Conservation (phyloP, 2,113 vertebrate genomes). For the Callaeas wilsoni region DNA sequence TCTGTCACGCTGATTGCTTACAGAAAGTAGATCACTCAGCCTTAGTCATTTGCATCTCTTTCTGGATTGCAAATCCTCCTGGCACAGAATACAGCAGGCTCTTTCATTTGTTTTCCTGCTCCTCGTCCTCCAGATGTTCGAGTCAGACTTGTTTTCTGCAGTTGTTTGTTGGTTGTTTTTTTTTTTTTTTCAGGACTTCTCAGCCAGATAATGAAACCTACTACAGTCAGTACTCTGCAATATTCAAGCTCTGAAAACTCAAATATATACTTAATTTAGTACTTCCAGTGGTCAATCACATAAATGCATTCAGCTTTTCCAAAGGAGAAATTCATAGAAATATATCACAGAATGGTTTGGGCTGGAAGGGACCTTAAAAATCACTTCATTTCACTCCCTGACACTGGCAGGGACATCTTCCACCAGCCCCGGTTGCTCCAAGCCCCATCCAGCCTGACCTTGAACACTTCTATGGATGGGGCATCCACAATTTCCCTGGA, state of each 20-base stretch:
- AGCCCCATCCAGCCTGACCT: neutral
- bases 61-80: constrained; percentile 40
- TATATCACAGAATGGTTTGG: neutral
- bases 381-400: neutral
- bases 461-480: neutral
- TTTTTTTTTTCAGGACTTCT: neutral
- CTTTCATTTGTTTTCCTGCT: constrained; percentile 55
- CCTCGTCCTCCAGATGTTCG: constrained; percentile 56
- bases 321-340: neutral
- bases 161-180: neutral
- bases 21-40: constrained; percentile 45
- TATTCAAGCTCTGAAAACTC: neutral
- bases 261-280: neutral
- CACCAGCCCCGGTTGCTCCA: neutral
- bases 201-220: neutral
- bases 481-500: neutral
- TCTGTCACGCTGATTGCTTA: constrained; percentile 41
- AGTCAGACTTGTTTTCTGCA: constrained; percentile 49
- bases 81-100: constrained; percentile 14
- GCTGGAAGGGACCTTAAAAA: neutral
- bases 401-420: neutral
- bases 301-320: neutral
- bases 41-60: constrained; percentile 47
- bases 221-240: neutral
- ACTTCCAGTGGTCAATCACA: neutral